Evolutionary conservation across 2,797 vertebrate genomes (phyloP).

Genomic region (Anabas testudineus): DNA sequence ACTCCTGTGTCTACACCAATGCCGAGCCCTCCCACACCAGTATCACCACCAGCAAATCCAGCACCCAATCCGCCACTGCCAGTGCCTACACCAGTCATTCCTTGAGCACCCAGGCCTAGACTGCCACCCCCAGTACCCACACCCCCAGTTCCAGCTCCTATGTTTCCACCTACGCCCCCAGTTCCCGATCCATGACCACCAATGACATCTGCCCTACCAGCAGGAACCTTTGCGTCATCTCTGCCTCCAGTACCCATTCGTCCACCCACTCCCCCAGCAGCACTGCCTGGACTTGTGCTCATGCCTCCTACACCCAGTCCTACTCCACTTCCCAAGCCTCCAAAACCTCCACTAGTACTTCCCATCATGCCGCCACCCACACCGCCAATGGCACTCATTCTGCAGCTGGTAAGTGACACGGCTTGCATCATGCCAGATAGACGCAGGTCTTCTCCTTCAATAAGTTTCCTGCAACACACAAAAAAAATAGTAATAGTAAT

Average conservation of each 20-base stretch:
- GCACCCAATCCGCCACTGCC: slow-evolving; percentile 5
- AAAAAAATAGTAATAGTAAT: too few species aligned
- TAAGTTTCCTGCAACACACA: slow-evolving; percentile 77
- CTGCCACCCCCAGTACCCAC: slow-evolving; percentile 9
- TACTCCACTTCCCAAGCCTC: slow-evolving; percentile 27
- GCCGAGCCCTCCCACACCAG: slow-evolving; percentile 3
- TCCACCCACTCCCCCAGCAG: slow-evolving; percentile 35
- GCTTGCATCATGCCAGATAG: slow-evolving; percentile 78
- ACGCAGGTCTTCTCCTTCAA: slow-evolving; percentile 85
- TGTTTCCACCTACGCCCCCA: slow-evolving; percentile 15
- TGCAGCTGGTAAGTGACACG: slow-evolving; percentile 72
- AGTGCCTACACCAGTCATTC: not conserved
- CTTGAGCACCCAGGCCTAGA: slow-evolving; percentile 15
- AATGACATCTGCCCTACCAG: slow-evolving; percentile 26
- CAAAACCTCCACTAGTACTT: slow-evolving; percentile 29
- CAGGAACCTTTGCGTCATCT: slow-evolving; percentile 15
- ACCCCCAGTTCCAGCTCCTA: slow-evolving; percentile 4
- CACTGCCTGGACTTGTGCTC: slow-evolving; percentile 27
- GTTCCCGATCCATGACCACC: slow-evolving; percentile 29
- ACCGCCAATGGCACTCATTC: slow-evolving; percentile 57
- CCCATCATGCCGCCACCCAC: slow-evolving; percentile 46
- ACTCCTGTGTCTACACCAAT: not conserved
- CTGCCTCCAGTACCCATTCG: slow-evolving; percentile 42
- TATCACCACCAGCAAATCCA: not conserved
- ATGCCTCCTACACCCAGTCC: slow-evolving; percentile 39